Conservation (phyloP, 2,113 vertebrate genomes). For the Lagopus leucura region DNA sequence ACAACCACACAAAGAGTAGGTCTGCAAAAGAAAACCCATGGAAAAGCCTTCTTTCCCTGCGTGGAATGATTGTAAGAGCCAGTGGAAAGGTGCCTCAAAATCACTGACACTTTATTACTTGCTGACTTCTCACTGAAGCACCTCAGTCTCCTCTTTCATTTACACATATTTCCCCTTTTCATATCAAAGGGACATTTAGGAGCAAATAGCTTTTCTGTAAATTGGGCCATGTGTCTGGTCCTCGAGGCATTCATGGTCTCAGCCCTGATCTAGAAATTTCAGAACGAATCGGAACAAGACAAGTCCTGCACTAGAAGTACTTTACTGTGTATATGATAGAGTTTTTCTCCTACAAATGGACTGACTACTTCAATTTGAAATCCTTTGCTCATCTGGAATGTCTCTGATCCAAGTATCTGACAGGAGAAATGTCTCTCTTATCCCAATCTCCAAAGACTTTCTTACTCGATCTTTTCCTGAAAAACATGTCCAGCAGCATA, state of each 20-base stretch:
- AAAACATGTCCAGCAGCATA: not conserved
- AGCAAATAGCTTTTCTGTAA: constrained; percentile 34
- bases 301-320: not conserved
- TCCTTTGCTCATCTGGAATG: not conserved
- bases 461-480: not conserved
- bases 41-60: not conserved
- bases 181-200: not conserved
- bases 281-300: not conserved
- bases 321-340: not conserved
- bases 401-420: not conserved
- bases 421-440: constrained; percentile 3
- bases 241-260: not conserved
- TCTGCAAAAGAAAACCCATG: not conserved
- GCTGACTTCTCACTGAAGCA: constrained; percentile 48
- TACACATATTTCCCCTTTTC: constrained; percentile 22
- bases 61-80: not conserved
- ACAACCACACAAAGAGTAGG: not conserved
- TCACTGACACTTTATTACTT: constrained; percentile 33
- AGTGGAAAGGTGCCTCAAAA: constrained; percentile 48
- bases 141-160: constrained; percentile 30
- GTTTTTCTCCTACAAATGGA: not conserved
- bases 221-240: not conserved
- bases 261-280: constrained; percentile 33
- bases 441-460: not conserved
- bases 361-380: constrained; percentile 40